Base-by-base conservation (phyloP, 2,113 vertebrate species). In the Xiphophorus maculatus region DNA sequence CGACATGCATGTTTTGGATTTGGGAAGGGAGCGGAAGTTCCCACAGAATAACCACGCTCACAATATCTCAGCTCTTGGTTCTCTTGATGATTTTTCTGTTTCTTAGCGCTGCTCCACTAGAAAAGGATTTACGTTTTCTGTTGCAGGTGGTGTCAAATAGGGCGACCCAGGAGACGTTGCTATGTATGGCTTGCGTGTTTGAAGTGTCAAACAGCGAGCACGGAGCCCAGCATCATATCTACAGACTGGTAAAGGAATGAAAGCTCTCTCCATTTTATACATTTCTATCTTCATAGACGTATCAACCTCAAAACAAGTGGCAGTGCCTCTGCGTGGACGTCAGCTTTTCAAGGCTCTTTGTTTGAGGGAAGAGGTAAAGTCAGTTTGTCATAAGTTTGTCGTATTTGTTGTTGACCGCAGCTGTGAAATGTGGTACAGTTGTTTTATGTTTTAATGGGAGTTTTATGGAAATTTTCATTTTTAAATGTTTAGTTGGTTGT, bases 131-230 rank as follows among this genome's bases (percentile, higher is more conserved):
- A 11, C 25, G 12, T 77, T 11, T 54, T 85, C 33, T 83, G 15
- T 83, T 89, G 71, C 94, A 98, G 98, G 98, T 99, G 90, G 98
- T 99, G 94, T 98, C 97, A 69, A 99, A 99, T 92, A 95, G 98
- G 92, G 98, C 98, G 88, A 99, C 98, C 74, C 98, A 99, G 94
- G 98, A 99, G 94, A 99, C 97, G 29, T 95, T 99, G 90, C 96
- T 99, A 87, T 99, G 98, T 93, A 99, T 99, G 97, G 98, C 98
- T 75, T 99, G 97, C 91, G 98, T 99, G 89, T 99, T 99, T 84
- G 98, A 99, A 89, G 98, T 99, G 77, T 99, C 98, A 0, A 99
- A 99, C 96, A 99, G 98, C 48, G 98, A 99, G 89, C 98, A 99
- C 1, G 98, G 98, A 73, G 98, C 98, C 88, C 98, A 99, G 90